Evolutionary conservation across 2,888 invertebrate genomes (phyloP), one percentile per base, ranked within the genome.

Genomic region (Cetonia aurata): DNA sequence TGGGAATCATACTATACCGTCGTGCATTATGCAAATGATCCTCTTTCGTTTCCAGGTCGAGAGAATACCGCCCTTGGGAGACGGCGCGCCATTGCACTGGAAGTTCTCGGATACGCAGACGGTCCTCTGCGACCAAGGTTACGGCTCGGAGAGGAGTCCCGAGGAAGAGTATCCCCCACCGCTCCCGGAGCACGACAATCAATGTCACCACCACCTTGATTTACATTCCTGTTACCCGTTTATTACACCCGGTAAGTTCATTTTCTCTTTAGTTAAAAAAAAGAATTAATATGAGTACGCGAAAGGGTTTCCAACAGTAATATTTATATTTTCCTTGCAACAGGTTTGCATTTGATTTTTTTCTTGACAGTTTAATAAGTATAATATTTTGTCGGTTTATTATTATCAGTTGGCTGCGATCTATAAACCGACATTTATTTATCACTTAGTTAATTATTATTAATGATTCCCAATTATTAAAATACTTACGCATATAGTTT

Each of bases 121-220:
- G 37, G 81, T 79, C 44, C 78, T 83, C 53, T 89, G 89, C 80
- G 92, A 93, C 83, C 92, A 92, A 81, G 93, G 93, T 46, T 93
- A 93, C 83, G 92, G 91, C 0, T 92, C 92, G 9, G 92, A 93
- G 81, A 86, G 92, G 53, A 92, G 92, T 0, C 93, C 93, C 1
- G 93, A 93, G 83, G 93, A 93, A 75, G 93, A 93, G 83, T 90
- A 89, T 84, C 90, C 91, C 37, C 91, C 92, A 6, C 89, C 91
- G 15, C 85, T 92, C 70, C 89, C 89, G 15, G 85, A 76, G 82
- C 84, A 85, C 77, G 85, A 89, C 71, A 86, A 87, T 48, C 85
- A 88, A 48, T 89, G 88, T 77, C 86, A 86, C 57, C 88, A 88
- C 78, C 89, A 89, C 77, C 86, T 88, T n/a, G 89, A 89, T 76